Evolutionary conservation across 37 sponge, comb jelly and placozoan species (phyloP).

Genomic region (Axinella damicornis): DNA sequence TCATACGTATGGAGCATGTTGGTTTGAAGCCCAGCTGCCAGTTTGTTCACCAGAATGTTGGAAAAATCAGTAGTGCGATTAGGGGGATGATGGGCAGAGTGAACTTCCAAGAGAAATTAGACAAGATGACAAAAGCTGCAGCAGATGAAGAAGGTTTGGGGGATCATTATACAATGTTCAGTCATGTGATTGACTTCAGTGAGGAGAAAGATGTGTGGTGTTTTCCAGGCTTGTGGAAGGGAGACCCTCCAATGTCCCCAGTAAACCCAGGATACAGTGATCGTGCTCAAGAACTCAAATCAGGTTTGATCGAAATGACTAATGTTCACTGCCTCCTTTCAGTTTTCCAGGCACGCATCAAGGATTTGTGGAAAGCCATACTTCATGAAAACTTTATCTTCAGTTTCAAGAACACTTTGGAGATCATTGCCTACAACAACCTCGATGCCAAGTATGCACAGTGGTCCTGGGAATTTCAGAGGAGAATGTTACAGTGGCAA

Average conservation of each 20-base stretch:
- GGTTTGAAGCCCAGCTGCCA: slow-evolving; percentile 26
- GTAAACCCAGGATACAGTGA: slow-evolving; percentile 32
- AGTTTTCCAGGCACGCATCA: background rate
- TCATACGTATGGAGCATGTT: slow-evolving; percentile 45
- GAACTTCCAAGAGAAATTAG: slow-evolving; percentile 13
- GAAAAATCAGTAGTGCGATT: slow-evolving; percentile 14
- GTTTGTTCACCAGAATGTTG: slow-evolving; percentile 61
- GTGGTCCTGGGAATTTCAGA: slow-evolving; percentile 36
- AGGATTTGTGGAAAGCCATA: slow-evolving; percentile 39
- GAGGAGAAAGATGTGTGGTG: slow-evolving; percentile 41
- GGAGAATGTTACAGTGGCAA: slow-evolving; percentile 9
- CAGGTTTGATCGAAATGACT: background rate
- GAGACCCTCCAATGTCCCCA: slow-evolving; percentile 60
- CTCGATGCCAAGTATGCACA: slow-evolving; percentile 18
- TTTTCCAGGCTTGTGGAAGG: slow-evolving; percentile 52
- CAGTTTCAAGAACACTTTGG: slow-evolving; percentile 48
- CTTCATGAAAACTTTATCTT: slow-evolving; percentile 58
- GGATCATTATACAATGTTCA: background rate
- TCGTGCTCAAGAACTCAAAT: slow-evolving; percentile 8
- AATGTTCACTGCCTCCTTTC: background rate
- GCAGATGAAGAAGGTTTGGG: slow-evolving; percentile 22
- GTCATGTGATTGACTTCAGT: slow-evolving; percentile 47
- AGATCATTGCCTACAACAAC: slow-evolving; percentile 14
- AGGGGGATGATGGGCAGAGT: slow-evolving; percentile 9
- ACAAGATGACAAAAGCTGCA: slow-evolving; percentile 18